Percentiles rank a stretch among this genome's conserved stretches.
Conservation (phyloP, 2,113 vertebrate genomes). For the Platycercus adscitus region DNA sequence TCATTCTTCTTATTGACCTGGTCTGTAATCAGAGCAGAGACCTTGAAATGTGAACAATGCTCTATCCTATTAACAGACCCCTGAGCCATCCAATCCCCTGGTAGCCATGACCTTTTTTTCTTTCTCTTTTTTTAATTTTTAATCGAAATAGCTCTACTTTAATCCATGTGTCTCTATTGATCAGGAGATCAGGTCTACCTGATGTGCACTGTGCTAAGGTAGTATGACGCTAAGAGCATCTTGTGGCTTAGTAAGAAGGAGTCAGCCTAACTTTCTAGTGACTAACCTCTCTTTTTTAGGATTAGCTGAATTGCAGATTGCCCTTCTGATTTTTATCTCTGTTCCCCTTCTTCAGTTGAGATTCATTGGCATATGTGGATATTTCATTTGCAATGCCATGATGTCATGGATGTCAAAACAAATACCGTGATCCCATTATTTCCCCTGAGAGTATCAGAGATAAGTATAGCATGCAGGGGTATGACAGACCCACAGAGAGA, state of each 20-base stretch:
- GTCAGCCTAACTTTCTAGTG: neutral
- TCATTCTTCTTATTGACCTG: slow-evolving; percentile 43
- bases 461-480: neutral
- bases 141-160: slow-evolving; percentile 22
- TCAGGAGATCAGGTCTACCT: neutral
- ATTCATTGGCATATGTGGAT: neutral
- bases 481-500: neutral
- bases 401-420: neutral
- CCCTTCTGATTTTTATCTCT: neutral
- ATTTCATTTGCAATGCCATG: neutral
- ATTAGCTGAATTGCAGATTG: neutral
- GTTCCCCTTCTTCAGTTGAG: neutral
- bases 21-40: slow-evolving; percentile 18
- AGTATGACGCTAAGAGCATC: neutral
- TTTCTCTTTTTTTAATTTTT: neutral
- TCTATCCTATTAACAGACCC: slow-evolving; percentile 15
- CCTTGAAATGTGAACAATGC: neutral
- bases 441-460: neutral
- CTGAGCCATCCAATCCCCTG: neutral
- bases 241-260: neutral
- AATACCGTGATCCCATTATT: neutral
- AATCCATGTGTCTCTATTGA: neutral
- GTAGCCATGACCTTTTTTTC: neutral
- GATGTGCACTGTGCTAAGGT: neutral
- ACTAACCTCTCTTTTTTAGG: neutral